Percentiles rank a stretch among this genome's conserved stretches.
Evolutionary conservation across 2,113 vertebrate genomes (phyloP).

Genomic region (Columba janthina): DNA sequence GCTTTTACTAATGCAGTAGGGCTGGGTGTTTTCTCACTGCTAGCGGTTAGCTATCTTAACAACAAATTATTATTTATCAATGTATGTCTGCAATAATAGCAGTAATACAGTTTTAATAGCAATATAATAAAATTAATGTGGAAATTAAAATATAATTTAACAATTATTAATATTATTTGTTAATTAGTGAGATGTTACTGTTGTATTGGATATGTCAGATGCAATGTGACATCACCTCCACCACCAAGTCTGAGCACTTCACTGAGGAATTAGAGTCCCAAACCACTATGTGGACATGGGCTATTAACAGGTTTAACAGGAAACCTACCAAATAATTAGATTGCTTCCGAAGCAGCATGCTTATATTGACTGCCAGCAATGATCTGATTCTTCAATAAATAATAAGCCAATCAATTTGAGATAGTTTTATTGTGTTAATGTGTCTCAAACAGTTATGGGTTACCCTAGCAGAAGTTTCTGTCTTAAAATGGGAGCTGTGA

Average conservation of each 20-base stretch:
- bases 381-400: background rate
- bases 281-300: accelerated
- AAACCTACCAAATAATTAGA: background rate
- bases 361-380: background rate
- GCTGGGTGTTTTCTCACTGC: background rate
- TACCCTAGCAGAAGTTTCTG: background rate
- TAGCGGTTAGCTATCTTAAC: too few species aligned
- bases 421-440: background rate
- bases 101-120: too few species aligned
- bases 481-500: background rate
- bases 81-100: too few species aligned
- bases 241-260: background rate
- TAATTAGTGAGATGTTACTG: background rate
- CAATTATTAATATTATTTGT: too few species aligned
- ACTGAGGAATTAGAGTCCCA: background rate
- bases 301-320: background rate
- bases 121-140: too few species aligned
- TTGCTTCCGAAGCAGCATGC: background rate
- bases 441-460: background rate
- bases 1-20: accelerated
- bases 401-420: background rate
- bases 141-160: too few species aligned
- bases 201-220: background rate
- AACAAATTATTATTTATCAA: too few species aligned
- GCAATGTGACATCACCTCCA: background rate